Evolutionary conservation across 2,888 invertebrate genomes (phyloP).

Genomic region (Macaria liturata): DNA sequence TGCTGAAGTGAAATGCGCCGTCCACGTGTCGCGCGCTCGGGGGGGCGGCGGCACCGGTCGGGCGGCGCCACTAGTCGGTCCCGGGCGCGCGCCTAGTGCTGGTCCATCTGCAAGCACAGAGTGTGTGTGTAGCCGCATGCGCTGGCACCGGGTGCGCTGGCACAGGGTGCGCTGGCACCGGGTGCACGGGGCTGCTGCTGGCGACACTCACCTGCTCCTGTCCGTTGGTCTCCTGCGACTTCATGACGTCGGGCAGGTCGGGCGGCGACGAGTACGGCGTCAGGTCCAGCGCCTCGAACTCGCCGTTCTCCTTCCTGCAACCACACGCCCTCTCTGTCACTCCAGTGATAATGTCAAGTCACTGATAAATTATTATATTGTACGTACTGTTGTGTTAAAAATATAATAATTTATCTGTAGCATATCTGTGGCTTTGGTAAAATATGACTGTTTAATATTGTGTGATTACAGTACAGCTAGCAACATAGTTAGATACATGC

Average conservation of each 20-base stretch:
- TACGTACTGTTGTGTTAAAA: no score
- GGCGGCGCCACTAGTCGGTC: slow-evolving; percentile 31
- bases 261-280: slow-evolving; percentile 97
- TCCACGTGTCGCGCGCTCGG: slow-evolving; percentile 28
- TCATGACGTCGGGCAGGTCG: slow-evolving; percentile 99
- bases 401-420: no score
- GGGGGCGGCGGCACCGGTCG: slow-evolving; percentile 45
- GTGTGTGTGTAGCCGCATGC: no score
- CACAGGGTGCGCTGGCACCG: no score
- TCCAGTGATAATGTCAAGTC: no score
- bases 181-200: no score
- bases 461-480: no score
- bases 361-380: no score
- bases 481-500: background rate
- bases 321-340: no score
- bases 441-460: no score
- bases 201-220: slow-evolving; percentile 86
- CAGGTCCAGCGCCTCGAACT: slow-evolving; percentile 94
- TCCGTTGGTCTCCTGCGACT: slow-evolving; percentile 94
- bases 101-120: slow-evolving; percentile 68
- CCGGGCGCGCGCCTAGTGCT: slow-evolving; percentile 61
- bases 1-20: slow-evolving; percentile 62
- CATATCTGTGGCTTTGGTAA: no score
- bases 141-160: no score
- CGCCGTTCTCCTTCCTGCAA: slow-evolving; percentile 89